Conservation (phyloP, 2,797 vertebrate species). For the Miichthys miiuy region DNA sequence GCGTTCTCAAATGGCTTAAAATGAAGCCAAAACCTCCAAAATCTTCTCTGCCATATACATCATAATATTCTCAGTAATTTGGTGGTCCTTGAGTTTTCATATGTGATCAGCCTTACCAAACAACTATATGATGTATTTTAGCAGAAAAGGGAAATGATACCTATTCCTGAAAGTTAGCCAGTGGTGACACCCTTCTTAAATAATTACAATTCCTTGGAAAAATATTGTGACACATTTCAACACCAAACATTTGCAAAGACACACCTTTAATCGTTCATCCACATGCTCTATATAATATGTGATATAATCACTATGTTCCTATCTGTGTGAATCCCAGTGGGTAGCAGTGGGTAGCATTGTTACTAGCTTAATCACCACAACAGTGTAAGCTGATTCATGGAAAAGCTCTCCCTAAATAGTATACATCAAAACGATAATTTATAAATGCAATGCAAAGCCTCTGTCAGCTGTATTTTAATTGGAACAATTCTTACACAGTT, state of each 20-base stretch:
- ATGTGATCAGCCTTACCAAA: not conserved
- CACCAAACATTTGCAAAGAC: not conserved
- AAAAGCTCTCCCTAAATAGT: slow-evolving; percentile 9
- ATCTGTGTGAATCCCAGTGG: not conserved
- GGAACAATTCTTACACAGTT: not conserved
- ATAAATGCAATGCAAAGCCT: slow-evolving; percentile 3
- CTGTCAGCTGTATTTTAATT: slow-evolving; percentile 3
- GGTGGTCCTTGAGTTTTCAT: too few species aligned
- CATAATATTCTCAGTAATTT: too few species aligned
- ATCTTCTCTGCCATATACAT: too few species aligned
- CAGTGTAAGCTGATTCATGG: slow-evolving; percentile 1
- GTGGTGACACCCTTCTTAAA: too few species aligned
- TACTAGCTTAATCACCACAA: slow-evolving; percentile 3
- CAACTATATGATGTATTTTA: not conserved
- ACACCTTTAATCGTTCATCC: not conserved
- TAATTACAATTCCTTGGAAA: too few species aligned
- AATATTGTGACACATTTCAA: too few species aligned
- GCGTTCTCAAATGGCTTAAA: not conserved
- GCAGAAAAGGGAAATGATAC: not conserved
- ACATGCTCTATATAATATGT: not conserved
- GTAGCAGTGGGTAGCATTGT: not conserved
- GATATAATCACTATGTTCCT: not conserved
- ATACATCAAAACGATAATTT: slow-evolving; percentile 17
- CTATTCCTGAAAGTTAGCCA: not conserved
- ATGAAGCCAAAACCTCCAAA: not conserved